Evolutionary conservation across 2,888 invertebrate species (phyloP).

Genomic region (Catocala sponsa): DNA sequence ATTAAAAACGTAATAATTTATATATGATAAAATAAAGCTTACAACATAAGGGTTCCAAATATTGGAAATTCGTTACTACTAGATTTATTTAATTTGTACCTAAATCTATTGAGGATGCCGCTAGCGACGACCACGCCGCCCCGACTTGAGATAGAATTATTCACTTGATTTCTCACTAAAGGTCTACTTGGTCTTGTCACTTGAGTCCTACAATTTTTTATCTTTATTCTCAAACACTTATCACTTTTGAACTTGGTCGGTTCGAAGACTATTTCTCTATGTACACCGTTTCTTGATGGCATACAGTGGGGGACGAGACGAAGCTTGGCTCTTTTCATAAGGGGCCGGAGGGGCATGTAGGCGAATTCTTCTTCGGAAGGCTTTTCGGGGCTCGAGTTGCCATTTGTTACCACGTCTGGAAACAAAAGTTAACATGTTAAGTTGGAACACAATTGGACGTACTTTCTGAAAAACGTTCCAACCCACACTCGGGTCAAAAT

Average conservation of each 20-base stretch:
- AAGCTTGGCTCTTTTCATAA: slow-evolving; percentile 65
- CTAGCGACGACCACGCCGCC: slow-evolving; percentile 67
- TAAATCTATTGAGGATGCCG: slow-evolving; percentile 79
- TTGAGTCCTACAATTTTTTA: slow-evolving; percentile 71
- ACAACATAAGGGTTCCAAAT: slow-evolving; percentile 77
- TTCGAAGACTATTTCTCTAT: slow-evolving; percentile 72
- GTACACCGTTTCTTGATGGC: slow-evolving; percentile 53
- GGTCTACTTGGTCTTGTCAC: slow-evolving; percentile 43
- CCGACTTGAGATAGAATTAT: slow-evolving; percentile 35
- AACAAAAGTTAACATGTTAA: slow-evolving; percentile 15
- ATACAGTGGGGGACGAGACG: slow-evolving; percentile 57
- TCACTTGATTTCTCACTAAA: slow-evolving; percentile 44
- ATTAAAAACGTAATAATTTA: slow-evolving; percentile 57
- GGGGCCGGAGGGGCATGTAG: slow-evolving; percentile 62
- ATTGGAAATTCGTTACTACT: slow-evolving; percentile 71
- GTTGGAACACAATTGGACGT: too few species aligned
- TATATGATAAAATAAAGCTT: slow-evolving; percentile 46
- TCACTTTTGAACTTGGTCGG: slow-evolving; percentile 63
- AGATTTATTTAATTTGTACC: slow-evolving; percentile 70
- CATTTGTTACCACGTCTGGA: slow-evolving; percentile 61
- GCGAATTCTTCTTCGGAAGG: slow-evolving; percentile 68
- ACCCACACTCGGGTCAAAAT: too few species aligned
- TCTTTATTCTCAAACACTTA: slow-evolving; percentile 67
- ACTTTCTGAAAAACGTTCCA: too few species aligned
- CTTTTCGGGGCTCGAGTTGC: slow-evolving; percentile 56